Evolutionary conservation across 2,888 invertebrate genomes (phyloP).

Genomic region (Arrhopalites spinosus): DNA sequence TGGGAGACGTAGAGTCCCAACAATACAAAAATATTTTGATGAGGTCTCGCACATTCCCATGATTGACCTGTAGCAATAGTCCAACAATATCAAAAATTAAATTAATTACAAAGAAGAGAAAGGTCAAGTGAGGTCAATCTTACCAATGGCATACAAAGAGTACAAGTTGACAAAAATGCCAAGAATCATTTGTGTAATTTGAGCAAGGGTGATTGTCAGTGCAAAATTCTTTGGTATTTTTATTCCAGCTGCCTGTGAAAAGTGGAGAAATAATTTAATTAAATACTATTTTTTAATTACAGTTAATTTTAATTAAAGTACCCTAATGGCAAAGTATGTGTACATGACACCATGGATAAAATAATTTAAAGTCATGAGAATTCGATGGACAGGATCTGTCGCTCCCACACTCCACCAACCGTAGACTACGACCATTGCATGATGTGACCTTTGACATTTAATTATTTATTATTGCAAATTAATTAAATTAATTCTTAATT

Average conservation of each 20-base stretch:
- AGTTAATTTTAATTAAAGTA: conserved; percentile 57
- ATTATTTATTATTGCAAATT: no score
- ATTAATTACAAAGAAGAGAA: no score
- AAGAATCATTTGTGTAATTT: conserved; percentile 90
- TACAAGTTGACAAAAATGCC: conserved; percentile 80
- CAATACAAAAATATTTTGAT: conserved; percentile 77
- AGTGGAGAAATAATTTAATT: no score
- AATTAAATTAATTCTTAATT: no score
- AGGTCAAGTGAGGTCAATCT: no score
- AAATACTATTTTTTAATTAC: no score
- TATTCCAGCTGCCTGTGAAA: conserved; percentile 70
- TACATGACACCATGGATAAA: conserved; percentile 91
- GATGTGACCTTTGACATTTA: conserved; percentile 95
- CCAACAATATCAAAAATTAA: no score
- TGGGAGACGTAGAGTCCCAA: conserved; percentile 94
- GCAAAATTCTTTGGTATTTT: conserved; percentile 81
- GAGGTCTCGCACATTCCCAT: conserved; percentile 47
- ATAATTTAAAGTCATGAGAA: conserved; percentile 96
- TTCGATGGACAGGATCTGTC: conserved; percentile 83
- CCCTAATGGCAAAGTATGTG: conserved; percentile 79
- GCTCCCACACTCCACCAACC: conserved; percentile 92
- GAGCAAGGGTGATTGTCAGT: conserved; percentile 89
- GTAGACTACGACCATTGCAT: conserved; percentile 90
- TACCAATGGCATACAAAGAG: conserved; percentile 33
- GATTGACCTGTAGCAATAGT: no score